phyloP scores from a whole-genome alignment of 2,797 vertebrate genomes.

The Knipowitschia caucasica region DNA sequence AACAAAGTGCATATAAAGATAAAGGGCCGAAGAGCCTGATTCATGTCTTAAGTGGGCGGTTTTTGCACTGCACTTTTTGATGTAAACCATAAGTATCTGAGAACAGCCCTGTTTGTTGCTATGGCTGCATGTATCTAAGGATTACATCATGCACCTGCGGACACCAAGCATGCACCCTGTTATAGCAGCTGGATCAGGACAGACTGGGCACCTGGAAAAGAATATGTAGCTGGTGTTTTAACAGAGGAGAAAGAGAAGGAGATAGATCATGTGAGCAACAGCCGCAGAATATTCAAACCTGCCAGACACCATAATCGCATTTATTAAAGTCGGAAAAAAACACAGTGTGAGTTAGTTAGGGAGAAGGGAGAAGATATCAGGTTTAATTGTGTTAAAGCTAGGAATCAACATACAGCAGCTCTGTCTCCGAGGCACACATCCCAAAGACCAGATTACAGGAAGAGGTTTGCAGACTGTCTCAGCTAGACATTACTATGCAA shows the following conservation, averaged over 20 bases:
- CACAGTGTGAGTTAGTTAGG: conserved; percentile 43
- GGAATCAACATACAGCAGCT: conserved; percentile 23
- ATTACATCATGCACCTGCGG: conserved; percentile 57
- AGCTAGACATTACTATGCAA: conserved; percentile 8
- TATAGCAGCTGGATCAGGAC: conserved; percentile 43
- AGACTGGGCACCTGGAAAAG: conserved; percentile 51
- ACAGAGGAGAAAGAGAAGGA: conserved; percentile 10
- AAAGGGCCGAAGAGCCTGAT: conserved; percentile 47
- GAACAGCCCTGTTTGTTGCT: conserved; percentile 77
- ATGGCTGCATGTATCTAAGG: conserved; percentile 69
- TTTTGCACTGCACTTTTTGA: conserved; percentile 15
- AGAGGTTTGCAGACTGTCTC: conserved; percentile 15
- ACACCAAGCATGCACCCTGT: conserved; percentile 43
- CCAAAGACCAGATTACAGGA: conserved; percentile 17
- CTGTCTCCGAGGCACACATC: conserved; percentile 15
- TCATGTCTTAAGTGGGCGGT: conserved; percentile 35
- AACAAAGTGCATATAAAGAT: conserved; percentile 51
- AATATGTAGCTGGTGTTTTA: conserved; percentile 37
- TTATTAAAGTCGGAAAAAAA: conserved; percentile 51
- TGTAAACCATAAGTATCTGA: conserved; percentile 37
- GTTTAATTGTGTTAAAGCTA: conserved; percentile 31
- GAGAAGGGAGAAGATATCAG: conserved; percentile 28
- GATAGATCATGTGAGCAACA: conserved; percentile 32
- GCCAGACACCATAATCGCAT: conserved; percentile 34
- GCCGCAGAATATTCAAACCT: conserved; percentile 31